These are phyloP conservation scores for Felis chaus DNA, from an alignment of 2,113 vertebrate species.

Conservation along the genomic window DNA sequence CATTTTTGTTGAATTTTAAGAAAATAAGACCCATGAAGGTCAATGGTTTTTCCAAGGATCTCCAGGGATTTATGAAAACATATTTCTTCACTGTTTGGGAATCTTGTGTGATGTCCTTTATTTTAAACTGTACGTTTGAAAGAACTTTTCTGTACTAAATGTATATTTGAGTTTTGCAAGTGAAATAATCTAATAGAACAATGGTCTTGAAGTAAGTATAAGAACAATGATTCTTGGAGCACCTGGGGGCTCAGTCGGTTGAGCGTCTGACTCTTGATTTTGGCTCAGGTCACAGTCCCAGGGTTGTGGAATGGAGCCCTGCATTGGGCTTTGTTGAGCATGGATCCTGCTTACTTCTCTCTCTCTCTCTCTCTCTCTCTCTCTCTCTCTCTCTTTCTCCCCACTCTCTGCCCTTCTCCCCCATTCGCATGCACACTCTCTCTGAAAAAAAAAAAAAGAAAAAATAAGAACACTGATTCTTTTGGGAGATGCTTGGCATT, in stretches of 20 bases:
- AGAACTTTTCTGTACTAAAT: background rate
- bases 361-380: no score
- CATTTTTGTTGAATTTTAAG: background rate
- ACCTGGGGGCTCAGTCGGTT: no score
- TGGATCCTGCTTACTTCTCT: no score
- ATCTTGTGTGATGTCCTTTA: background rate
- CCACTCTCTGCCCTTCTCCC: no score
- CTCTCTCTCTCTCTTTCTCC: no score
- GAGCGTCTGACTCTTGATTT: no score
- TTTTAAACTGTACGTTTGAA: slow-evolving; percentile 23
- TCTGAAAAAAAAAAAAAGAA: no score
- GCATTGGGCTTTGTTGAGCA: no score
- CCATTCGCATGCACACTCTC: no score
- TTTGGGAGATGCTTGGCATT: background rate
- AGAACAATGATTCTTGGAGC: background rate
- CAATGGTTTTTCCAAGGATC: background rate
- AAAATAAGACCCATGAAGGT: background rate
- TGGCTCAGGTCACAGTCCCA: no score
- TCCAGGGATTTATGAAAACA: background rate
- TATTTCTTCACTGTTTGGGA: background rate
- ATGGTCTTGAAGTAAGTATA: background rate
- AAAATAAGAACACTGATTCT: background rate
- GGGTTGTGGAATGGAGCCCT: no score
- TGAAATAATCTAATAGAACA: background rate
- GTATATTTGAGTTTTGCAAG: slow-evolving; percentile 27